Evolutionary conservation across 2,113 vertebrate genomes (phyloP).

Genomic region (Okapia johnstoni): DNA sequence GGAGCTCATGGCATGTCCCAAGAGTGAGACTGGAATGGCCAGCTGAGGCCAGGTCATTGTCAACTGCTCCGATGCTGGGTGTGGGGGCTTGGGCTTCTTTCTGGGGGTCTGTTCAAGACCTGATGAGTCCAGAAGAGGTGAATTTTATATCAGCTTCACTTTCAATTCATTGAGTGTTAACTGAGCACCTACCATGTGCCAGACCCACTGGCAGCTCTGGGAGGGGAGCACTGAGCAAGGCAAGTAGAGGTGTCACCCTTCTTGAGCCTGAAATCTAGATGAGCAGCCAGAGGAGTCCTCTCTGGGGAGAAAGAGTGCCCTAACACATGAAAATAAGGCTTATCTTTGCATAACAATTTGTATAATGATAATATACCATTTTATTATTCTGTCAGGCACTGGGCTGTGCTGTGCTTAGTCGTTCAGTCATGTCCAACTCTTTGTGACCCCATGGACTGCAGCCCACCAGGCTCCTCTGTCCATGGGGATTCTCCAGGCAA

Average conservation of each 20-base stretch:
- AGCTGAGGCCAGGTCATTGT: background rate
- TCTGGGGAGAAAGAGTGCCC: background rate
- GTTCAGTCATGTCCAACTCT: background rate
- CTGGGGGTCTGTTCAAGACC: background rate
- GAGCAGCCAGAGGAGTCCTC: background rate
- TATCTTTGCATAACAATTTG: background rate
- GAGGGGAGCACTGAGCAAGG: rapidly evolving
- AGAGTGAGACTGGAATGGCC: background rate
- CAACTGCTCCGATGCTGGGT: background rate
- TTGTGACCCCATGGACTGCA: background rate
- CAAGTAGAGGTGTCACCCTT: rapidly evolving
- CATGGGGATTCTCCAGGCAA: background rate
- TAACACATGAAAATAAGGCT: rapidly evolving
- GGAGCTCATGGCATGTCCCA: rapidly evolving
- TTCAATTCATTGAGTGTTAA: background rate
- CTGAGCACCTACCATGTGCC: background rate
- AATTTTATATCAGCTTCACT: background rate
- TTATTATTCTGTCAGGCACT: background rate
- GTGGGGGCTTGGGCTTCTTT: background rate
- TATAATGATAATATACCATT: rapidly evolving
- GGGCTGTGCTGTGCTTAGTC: background rate
- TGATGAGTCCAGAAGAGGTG: background rate
- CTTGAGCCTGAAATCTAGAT: rapidly evolving
- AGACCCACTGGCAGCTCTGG: background rate
- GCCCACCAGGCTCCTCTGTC: background rate